Base-by-base conservation (phyloP, 2,888 invertebrate genomes). In the Andrena praecox region DNA sequence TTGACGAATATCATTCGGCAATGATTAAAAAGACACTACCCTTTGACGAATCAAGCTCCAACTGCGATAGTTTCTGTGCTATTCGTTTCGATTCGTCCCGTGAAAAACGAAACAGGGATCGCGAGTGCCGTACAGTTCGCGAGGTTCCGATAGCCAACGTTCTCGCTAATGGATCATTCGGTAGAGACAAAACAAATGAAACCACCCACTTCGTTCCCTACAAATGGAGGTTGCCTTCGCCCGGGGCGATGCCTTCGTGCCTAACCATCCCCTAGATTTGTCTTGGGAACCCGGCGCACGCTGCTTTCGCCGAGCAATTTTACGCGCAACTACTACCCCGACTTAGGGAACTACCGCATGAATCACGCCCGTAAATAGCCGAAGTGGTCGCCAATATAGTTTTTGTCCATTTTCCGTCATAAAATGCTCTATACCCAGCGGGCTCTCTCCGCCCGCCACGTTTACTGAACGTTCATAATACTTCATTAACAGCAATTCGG, bases 121-220 rank as follows among this genome's bases (percentile, higher is more conserved):
- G 68, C 62, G 77, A 73, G 68, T 24, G 56, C 24, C 56, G 76
- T n/a, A 63, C 56, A 42, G 29, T 64, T 24, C 62, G 63, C 27
- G 66, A 67, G 70, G 76, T 85, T 59, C 77, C 87, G 74, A 88
- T 85, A 85, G 82, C 70, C 76, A 67, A 72, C 79, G 79, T 66
- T 85, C 73, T 66, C 82, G 81, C 81, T 89, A 87, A 87, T 89
- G 85, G 89, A 87, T 82, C 87, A 83, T 89, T 89, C 74, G 79
- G 77, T 68, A 62, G 54, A 77, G 78, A 79, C 85, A 82, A 87
- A 87, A 81, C 80, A 89, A 87, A 89, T 85, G 89, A 79, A 81
- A 67, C 72, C 67, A 63, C 70, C 70, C 70, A 54, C 50, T 77
- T 63, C 74, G 79, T 74, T 79, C 60, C 72, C 59, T 75, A 59